These are phyloP conservation scores for Hydrotaea diabolus DNA, from an alignment of 2,888 invertebrate genomes.

Conservation along the genomic window DNA sequence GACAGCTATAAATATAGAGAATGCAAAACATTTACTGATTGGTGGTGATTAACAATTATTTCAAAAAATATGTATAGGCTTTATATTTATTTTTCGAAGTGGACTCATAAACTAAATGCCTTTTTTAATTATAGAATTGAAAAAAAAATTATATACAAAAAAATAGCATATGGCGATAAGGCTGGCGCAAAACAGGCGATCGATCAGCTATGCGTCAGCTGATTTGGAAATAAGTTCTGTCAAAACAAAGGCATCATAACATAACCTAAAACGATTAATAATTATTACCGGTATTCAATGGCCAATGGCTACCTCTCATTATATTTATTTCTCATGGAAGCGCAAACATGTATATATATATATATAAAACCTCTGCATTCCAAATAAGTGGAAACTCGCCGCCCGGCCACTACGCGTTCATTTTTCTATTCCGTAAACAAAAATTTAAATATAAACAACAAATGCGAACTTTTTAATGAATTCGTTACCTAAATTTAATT, in stretches of 20 bases:
- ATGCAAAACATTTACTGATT: background rate
- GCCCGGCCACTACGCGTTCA: background rate
- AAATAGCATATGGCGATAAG: background rate
- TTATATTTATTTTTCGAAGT: background rate
- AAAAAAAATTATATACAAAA: no score
- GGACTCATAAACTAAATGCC: background rate
- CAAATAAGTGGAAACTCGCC: background rate
- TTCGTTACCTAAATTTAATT: slow-evolving; percentile 10
- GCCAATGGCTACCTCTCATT: no score
- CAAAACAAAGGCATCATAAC: no score
- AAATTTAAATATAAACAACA: slow-evolving; percentile 20
- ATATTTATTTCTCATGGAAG: background rate
- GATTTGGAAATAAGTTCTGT: background rate
- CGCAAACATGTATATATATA: background rate
- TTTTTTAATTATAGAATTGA: no score
- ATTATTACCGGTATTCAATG: background rate
- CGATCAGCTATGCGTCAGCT: background rate
- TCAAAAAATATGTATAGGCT: no score
- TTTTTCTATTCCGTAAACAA: slow-evolving; percentile 10
- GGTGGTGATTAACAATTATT: slow-evolving; percentile 11
- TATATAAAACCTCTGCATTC: background rate
- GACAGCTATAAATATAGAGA: slow-evolving; percentile 49
- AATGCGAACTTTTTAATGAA: background rate
- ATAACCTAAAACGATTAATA: no score
- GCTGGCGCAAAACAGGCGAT: background rate